Conservation (phyloP, 2,113 vertebrate species). For the Leuciscus idus region DNA sequence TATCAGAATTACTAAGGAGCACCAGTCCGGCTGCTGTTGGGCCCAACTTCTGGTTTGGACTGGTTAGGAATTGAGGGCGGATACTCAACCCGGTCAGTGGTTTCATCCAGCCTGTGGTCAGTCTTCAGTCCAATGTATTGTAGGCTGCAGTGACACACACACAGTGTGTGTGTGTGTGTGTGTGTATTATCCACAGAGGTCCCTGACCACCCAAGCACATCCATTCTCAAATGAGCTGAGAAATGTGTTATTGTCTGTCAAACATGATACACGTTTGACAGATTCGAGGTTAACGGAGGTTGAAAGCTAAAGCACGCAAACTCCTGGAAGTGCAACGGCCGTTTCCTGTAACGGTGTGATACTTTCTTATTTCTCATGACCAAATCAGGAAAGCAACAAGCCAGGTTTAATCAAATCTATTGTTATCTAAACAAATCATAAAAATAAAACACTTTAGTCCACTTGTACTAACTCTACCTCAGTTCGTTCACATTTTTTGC, state of each 20-base stretch:
- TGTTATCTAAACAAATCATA: too few relatives aligned
- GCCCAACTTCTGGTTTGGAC: slow-evolving; percentile 48
- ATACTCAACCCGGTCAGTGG: slow-evolving; percentile 60
- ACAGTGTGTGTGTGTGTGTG: slow-evolving; percentile 1
- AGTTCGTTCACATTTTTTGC: too few relatives aligned
- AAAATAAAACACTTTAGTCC: too few relatives aligned
- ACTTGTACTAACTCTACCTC: too few relatives aligned
- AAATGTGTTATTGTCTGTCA: slow-evolving; percentile 62
- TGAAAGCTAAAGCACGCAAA: slow-evolving; percentile 42
- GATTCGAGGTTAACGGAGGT: slow-evolving; percentile 57
- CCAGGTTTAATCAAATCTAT: neutral
- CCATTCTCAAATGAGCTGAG: slow-evolving; percentile 56
- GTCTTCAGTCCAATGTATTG: slow-evolving; percentile 49
- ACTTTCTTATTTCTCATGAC: slow-evolving; percentile 33
- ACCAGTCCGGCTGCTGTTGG: slow-evolving; percentile 27
- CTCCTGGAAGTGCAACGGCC: slow-evolving; percentile 46
- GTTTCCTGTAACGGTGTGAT: slow-evolving; percentile 37
- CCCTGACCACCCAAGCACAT: slow-evolving; percentile 61
- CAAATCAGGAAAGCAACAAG: slow-evolving; percentile 10
- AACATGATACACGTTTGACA: slow-evolving; percentile 55
- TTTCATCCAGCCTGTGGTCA: slow-evolving; percentile 60
- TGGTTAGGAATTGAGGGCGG: slow-evolving; percentile 48
- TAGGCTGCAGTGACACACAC: slow-evolving; percentile 52
- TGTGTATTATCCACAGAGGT: slow-evolving; percentile 38
- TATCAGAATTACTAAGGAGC: slow-evolving; percentile 41